Base-by-base conservation (phyloP, 2,888 invertebrate genomes). In the Anticlea derivata region DNA sequence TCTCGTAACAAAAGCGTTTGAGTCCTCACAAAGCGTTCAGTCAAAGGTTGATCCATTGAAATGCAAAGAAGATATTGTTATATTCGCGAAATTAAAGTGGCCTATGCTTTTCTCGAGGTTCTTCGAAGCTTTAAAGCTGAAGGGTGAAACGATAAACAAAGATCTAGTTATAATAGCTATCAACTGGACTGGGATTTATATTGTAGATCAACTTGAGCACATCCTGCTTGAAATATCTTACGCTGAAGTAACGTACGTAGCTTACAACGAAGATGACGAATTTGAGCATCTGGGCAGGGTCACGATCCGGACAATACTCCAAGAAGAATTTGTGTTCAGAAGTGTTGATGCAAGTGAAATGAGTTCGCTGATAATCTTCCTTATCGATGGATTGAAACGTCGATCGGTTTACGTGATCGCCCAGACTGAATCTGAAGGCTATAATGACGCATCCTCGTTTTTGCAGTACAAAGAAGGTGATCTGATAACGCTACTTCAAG, bases 41-140 rank as follows among this genome's bases (percentile, higher is more conserved):
- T 93, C 94, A 41, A 90, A 91, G 65, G 86, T 92, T 12, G 93
- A 95, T 37, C 86, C 93, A 2, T 77, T 93, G 13, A 93, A 93
- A 63, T 96, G 97, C 12, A 97, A 96, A 80, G 96, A 96, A 81
- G 97, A 98, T 73, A 95, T 99, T 43, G 97, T 98, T 0, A 94
- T 95, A 68, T 98, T 96, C 81, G 96, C 97, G 1, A 97, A 97
- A 86, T 91, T 95, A 55, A 96, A 97, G 65, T 99, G 98, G 98
- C 97, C 98, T 0, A 94, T 99, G 80, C 88, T 98, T 4, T 99
- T 99, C 81, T 98, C 98, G 0, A 93, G 97, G 72, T 98, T 98
- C 80, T 99, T 96, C 73, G 98, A 99, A 88, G 97, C 96, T 0
- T 92, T 95, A n/a, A 95, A 95, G 74, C 83, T 93, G 35, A 93